Percentiles rank a stretch among this genome's conserved stretches.
Conservation (phyloP, 1,140 invertebrate species). For the Rhopalosiphum padi region DNA sequence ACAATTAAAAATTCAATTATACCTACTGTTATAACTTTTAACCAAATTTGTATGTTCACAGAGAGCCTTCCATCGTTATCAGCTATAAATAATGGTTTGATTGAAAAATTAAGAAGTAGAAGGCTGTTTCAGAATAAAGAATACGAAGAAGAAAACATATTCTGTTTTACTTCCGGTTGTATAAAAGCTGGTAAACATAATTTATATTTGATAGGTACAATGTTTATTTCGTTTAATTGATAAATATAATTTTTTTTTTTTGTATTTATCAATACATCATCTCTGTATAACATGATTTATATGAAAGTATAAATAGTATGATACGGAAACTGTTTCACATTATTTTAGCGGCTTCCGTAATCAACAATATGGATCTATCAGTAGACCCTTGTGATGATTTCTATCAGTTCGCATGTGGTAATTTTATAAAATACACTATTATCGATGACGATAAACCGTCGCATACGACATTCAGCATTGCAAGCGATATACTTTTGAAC, state of each 20-base stretch:
- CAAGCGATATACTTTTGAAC: conserved; percentile 80
- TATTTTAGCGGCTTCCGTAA: conserved; percentile 64
- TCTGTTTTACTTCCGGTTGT: conserved; percentile 58
- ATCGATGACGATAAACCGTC: conserved; percentile 70
- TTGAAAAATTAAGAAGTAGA: not conserved
- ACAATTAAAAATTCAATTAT: no score
- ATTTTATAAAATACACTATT: conserved; percentile 65
- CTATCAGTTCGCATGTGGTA: conserved; percentile 82
- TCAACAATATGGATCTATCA: conserved; percentile 75
- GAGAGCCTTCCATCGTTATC: conserved; percentile 23
- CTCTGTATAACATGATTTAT: not conserved
- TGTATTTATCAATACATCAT: no score
- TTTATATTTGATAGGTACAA: not conserved
- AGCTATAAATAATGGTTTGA: not conserved
- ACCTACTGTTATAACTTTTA: not conserved
- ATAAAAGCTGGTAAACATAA: conserved; percentile 57
- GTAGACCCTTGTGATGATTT: conserved; percentile 91
- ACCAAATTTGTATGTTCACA: not conserved
- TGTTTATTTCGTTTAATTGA: no score
- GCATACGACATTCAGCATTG: conserved; percentile 80
- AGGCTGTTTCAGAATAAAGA: conserved; percentile 21
- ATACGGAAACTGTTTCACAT: not conserved
- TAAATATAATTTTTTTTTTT: no score
- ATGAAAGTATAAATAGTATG: no score
- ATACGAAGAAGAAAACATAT: conserved; percentile 39